Base-by-base conservation (phyloP, 2,113 vertebrate species). In the Triplophysa tibetana region DNA sequence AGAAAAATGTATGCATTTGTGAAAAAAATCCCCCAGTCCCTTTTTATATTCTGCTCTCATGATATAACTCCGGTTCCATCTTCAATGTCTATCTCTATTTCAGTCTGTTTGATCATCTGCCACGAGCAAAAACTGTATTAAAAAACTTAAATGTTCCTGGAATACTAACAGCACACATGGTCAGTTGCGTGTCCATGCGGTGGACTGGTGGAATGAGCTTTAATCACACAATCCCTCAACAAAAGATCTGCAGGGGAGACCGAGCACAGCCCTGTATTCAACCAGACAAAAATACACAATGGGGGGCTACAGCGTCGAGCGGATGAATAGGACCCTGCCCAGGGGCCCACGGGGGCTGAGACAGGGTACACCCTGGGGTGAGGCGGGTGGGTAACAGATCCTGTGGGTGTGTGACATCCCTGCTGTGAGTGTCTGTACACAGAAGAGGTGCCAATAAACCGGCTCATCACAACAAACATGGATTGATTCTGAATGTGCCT, bases 241-340 rank as follows among this genome's bases (percentile, higher is more conserved):
- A 87, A 91, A 92, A 90, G 88, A 88, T 87, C 88, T 88, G 88
- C 16, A 75, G 78, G 84, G 21, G n/a, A 62, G 91, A 87, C 89
- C 81, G 81, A 79, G 86, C 79, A 72, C 81, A 82, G 79, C 65
- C 84, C 86, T 87, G 84, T 87, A 89, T 89, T 90, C 86, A 82
- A 79, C 82, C 61, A 77, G 86, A 83, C 84, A 80, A 82, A 69
- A 43, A 77, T 82, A 81, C 85, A 93, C 90, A 92, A 92, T 91
- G 77, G 89, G 87, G 90, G 86, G 86, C 89, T 89, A 91, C 84
- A 72, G 85, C 89, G 89, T 88, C 90, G 80, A 90, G 83, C 68
- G 86, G 10, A 88, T 92, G 89, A 92, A 93, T 90, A 88, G 91
- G 83, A 75, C 86, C 79, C 70, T 65, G 66, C 81, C 82, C 64